Percentiles rank a stretch among this genome's conserved stretches.
These are phyloP conservation scores for Sminthurides aquaticus DNA, from an alignment of 2,888 invertebrate genomes.

Conservation along the genomic window DNA sequence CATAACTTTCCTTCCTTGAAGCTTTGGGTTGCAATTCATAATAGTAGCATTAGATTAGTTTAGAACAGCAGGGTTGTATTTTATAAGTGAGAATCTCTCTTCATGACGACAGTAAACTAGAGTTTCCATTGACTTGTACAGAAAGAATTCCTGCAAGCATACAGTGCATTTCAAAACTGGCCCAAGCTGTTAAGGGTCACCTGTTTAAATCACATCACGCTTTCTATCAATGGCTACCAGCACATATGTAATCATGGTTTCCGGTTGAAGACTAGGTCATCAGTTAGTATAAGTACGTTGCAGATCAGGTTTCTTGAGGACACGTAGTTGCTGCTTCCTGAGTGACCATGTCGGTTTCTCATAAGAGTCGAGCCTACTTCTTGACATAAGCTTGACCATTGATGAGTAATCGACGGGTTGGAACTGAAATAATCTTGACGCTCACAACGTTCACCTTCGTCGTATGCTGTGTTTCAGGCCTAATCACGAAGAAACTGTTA, in stretches of 20 bases:
- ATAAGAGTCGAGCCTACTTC: too few relatives aligned
- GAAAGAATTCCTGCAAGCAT: constrained; percentile 59
- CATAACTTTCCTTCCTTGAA: constrained; percentile 45
- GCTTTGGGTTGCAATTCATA: constrained; percentile 63
- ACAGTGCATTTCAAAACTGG: constrained; percentile 57
- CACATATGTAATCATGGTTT: constrained; percentile 71
- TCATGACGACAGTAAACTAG: constrained; percentile 55
- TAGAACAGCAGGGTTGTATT: constrained; percentile 72
- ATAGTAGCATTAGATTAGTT: constrained; percentile 79
- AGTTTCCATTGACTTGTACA: constrained; percentile 59
- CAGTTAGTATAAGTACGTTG: too few relatives aligned
- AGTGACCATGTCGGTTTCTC: too few relatives aligned
- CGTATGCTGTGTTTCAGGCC: too few relatives aligned
- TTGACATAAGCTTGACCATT: too few relatives aligned
- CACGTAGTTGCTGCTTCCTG: too few relatives aligned
- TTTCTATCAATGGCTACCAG: constrained; percentile 43
- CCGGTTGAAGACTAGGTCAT: too few relatives aligned
- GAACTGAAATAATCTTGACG: too few relatives aligned
- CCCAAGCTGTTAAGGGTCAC: constrained; percentile 85
- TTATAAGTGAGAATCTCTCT: constrained; percentile 53
- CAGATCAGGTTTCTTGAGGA: too few relatives aligned
- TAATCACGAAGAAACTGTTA: too few relatives aligned
- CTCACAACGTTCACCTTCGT: too few relatives aligned
- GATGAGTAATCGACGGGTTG: too few relatives aligned
- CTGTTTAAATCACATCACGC: constrained; percentile 51